Conservation (phyloP, 1,140 invertebrate genomes). For the Caenorhabditis brenneri region DNA sequence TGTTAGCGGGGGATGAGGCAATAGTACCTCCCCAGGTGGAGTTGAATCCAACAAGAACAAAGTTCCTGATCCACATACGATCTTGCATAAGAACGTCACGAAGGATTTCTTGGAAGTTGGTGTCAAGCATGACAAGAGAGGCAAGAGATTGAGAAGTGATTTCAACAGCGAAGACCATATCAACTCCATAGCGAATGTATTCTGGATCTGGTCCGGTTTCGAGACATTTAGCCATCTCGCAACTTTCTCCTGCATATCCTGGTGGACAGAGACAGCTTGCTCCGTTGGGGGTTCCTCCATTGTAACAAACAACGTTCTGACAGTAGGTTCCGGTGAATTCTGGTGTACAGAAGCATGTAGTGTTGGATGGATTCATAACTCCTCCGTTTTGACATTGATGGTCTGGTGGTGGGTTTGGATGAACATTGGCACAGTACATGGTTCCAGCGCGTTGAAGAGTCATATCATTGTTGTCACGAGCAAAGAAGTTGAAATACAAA, state of each 20-base stretch:
- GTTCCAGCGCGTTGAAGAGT: conserved; percentile 58
- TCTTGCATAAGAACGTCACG: conserved; percentile 54
- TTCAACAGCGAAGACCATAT: conserved; percentile 60
- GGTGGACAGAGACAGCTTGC: conserved; percentile 48
- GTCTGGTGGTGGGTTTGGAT: conserved; percentile 51
- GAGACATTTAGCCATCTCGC: conserved; percentile 40
- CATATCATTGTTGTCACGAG: conserved; percentile 50
- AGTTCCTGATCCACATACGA: conserved; percentile 52
- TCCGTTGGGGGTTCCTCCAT: conserved; percentile 54
- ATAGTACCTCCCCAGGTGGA: conserved; percentile 49
- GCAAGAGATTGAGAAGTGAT: conserved; percentile 47
- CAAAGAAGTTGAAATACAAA: conserved; percentile 59
- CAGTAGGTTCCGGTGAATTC: conserved; percentile 55
- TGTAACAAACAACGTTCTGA: conserved; percentile 56
- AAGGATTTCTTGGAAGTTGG: conserved; percentile 49
- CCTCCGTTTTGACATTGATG: conserved; percentile 58
- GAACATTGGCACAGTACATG: conserved; percentile 48
- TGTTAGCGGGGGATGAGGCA: conserved; percentile 5
- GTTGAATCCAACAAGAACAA: conserved; percentile 56
- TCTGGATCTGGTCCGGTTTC: conserved; percentile 33
- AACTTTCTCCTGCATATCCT: conserved; percentile 48
- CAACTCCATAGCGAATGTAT: conserved; percentile 35
- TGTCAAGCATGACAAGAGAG: conserved; percentile 3
- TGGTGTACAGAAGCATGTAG: conserved; percentile 57
- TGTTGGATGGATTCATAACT: conserved; percentile 46